Evolutionary conservation across 1,140 invertebrate species (phyloP).

Genomic region (Drosophila nigromelanica): DNA sequence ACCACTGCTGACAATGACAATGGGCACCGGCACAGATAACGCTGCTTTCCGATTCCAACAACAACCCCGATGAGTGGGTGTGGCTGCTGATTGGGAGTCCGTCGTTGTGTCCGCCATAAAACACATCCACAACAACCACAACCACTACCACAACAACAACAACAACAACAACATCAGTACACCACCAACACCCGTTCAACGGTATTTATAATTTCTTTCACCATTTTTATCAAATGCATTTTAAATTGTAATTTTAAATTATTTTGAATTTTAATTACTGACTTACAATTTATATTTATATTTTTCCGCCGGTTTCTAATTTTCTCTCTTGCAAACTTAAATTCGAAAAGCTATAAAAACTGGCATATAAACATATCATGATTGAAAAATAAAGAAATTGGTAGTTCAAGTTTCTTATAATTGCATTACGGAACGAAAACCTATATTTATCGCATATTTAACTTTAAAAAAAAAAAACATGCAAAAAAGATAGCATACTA

Average conservation of each 20-base stretch:
- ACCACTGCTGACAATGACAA: too few species aligned
- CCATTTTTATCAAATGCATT: neutral
- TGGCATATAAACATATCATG: too few species aligned
- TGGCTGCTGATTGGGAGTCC: neutral
- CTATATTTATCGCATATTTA: too few species aligned
- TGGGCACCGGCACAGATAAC: neutral
- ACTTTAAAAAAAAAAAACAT: neutral
- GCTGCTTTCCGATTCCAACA: neutral
- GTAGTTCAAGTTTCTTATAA: too few species aligned
- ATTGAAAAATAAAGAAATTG: too few species aligned
- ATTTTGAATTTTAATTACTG: neutral
- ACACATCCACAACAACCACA: constrained; percentile 39
- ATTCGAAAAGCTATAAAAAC: too few species aligned
- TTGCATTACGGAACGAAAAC: too few species aligned
- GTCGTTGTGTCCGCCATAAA: too few species aligned
- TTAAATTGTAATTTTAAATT: too few species aligned
- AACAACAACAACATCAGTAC: constrained; percentile 56
- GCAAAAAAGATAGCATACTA: neutral
- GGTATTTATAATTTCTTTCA: constrained; percentile 78
- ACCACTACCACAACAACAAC: constrained; percentile 45
- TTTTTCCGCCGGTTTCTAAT: too few species aligned
- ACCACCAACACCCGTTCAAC: constrained; percentile 70
- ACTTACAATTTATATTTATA: neutral
- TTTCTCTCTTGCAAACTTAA: too few species aligned
- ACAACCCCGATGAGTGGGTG: constrained; percentile 2